Conservation (phyloP, 2,888 invertebrate species). For the Drosophila suboccidentalis region DNA sequence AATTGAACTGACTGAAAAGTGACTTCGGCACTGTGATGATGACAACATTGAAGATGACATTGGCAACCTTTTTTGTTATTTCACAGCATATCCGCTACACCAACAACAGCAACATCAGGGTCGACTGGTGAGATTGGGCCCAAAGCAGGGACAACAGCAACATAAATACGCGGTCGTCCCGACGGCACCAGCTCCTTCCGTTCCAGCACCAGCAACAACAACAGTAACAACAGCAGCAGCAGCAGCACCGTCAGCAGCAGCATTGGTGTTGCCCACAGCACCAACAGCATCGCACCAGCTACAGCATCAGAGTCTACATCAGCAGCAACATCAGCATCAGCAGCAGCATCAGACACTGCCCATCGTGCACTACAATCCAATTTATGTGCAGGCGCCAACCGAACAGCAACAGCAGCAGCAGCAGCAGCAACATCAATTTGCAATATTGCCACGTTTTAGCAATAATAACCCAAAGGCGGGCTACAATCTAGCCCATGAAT, state of each 20-base stretch:
- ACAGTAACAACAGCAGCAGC: conserved; percentile 46
- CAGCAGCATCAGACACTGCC: conserved; percentile 53
- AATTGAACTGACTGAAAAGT: conserved; percentile 30
- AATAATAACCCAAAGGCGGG: conserved; percentile 74
- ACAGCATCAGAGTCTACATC: conserved; percentile 36
- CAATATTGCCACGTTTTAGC: conserved; percentile 75
- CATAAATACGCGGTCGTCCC: conserved; percentile 45
- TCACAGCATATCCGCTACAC: conserved; percentile 71
- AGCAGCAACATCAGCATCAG: conserved; percentile 26
- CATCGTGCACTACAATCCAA: conserved; percentile 78
- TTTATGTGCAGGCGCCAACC: conserved; percentile 72
- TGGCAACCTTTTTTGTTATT: conserved; percentile 19
- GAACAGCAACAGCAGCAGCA: conserved; percentile 64
- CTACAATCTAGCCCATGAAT: conserved; percentile 69
- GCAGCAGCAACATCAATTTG: conserved; percentile 70
- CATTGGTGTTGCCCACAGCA: conserved; percentile 42
- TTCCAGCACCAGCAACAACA: conserved; percentile 48
- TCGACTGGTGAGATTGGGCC: conserved; percentile 47
- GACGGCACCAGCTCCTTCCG: conserved; percentile 36
- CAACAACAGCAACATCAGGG: conserved; percentile 50
- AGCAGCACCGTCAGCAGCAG: conserved; percentile 39
- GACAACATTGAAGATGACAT: conserved; percentile 18
- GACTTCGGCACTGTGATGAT: conserved; percentile 25
- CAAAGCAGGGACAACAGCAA: conserved; percentile 52
- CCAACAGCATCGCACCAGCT: conserved; percentile 48